phyloP scores from a whole-genome alignment of 1,140 invertebrate species.

The Hycleus cichorii region DNA sequence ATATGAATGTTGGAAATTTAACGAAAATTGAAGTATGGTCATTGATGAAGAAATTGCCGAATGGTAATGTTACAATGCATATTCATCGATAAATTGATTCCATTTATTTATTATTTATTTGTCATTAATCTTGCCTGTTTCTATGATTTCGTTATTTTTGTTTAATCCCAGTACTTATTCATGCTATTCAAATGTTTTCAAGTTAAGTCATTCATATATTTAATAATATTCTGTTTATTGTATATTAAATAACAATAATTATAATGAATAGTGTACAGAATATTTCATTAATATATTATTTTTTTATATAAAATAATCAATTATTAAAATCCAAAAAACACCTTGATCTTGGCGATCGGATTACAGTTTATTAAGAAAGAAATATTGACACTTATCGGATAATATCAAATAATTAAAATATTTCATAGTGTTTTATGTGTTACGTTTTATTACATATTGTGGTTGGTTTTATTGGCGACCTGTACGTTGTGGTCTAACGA shows the following conservation, averaged over 20 bases:
- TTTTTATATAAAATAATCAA: too few relatives aligned
- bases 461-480: too few relatives aligned
- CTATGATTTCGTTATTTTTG: background rate
- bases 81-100: constrained; percentile 30
- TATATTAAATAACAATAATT: background rate
- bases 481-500: too few relatives aligned
- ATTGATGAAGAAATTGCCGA: constrained; percentile 78
- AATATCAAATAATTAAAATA: too few relatives aligned
- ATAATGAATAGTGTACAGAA: background rate
- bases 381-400: too few relatives aligned
- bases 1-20: constrained; percentile 69
- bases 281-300: too few relatives aligned
- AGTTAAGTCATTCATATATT: constrained; percentile 11
- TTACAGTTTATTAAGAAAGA: too few relatives aligned
- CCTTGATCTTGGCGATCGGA: too few relatives aligned
- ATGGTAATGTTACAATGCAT: constrained; percentile 58
- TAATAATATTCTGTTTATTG: constrained; percentile 7
- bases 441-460: too few relatives aligned
- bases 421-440: too few relatives aligned
- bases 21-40: constrained; percentile 90
- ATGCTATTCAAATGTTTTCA: constrained; percentile 9
- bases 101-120: constrained; percentile 13
- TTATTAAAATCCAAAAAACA: too few relatives aligned
- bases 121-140: constrained; percentile 2
- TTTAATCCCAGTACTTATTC: constrained; percentile 2